Conservation (phyloP, 2,888 invertebrate species). For the Nematopogon swammerdamellus region DNA sequence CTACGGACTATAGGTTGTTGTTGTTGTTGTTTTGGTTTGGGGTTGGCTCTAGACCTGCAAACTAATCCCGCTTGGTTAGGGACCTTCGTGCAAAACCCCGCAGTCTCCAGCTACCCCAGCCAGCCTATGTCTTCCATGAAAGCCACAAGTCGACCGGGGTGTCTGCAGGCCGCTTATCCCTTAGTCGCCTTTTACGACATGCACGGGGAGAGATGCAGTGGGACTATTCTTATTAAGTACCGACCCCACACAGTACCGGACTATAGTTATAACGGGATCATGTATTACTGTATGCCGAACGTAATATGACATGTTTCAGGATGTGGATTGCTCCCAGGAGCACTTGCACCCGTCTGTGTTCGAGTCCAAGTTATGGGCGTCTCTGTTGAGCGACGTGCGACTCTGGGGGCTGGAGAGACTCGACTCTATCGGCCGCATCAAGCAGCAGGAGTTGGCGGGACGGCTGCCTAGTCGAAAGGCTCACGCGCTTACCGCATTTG, state of each 20-base stretch:
- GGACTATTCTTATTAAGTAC: too few relatives aligned
- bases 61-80: too few relatives aligned
- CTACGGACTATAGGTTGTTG: neutral
- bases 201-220: too few relatives aligned
- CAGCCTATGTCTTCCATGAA: too few relatives aligned
- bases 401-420: constrained; percentile 23
- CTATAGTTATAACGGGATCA: neutral
- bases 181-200: too few relatives aligned
- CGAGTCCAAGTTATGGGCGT: constrained; percentile 35
- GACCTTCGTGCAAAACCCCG: too few relatives aligned
- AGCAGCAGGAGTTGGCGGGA: constrained; percentile 32
- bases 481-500: constrained; percentile 33
- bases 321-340: constrained; percentile 35
- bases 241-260: too few relatives aligned
- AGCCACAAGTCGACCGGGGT: too few relatives aligned
- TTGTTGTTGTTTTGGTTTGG: too few relatives aligned
- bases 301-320: constrained; percentile 21
- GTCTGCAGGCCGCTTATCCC: too few relatives aligned
- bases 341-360: constrained; percentile 28
- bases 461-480: constrained; percentile 34
- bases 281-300: neutral
- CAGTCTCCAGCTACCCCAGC: too few relatives aligned
- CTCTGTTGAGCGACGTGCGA: constrained; percentile 26
- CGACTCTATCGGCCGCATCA: constrained; percentile 34
- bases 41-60: too few relatives aligned